A percentile compares a stretch with the other conserved stretches of the same genome.
phyloP scores from a whole-genome alignment of 1,140 invertebrate genomes.

The Psix sp. region DNA sequence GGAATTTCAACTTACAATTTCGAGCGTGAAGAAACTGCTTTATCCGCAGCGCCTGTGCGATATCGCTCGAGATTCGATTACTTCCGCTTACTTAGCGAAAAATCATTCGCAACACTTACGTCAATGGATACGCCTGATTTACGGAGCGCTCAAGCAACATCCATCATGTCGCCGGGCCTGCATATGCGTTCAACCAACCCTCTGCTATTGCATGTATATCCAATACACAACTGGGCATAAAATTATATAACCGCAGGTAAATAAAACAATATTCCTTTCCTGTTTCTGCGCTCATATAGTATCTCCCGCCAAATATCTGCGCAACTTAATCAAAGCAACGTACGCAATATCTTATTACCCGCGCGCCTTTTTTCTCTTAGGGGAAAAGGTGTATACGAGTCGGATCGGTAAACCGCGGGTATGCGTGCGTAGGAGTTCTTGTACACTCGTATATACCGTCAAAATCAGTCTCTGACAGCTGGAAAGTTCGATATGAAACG shows the following conservation, averaged over 20 bases:
- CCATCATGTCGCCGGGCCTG: constrained; percentile 23
- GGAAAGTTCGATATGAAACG: constrained; percentile 1
- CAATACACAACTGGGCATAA: constrained; percentile 30
- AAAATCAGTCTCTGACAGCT: constrained; percentile 4
- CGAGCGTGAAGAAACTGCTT: too few species aligned
- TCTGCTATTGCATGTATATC: constrained; percentile 35
- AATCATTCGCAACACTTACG: constrained; percentile 20
- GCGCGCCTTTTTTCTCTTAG: constrained; percentile 6
- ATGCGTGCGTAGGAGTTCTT: constrained; percentile 18
- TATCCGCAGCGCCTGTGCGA: not conserved
- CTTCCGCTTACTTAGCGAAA: constrained; percentile 4
- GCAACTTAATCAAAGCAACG: constrained; percentile 43
- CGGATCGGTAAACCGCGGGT: constrained; percentile 18
- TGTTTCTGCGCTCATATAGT: constrained; percentile 30
- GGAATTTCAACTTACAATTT: not conserved
- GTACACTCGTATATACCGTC: not conserved
- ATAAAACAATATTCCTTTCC: constrained; percentile 36
- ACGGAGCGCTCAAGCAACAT: constrained; percentile 32
- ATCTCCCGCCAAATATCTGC: constrained; percentile 37
- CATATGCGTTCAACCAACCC: constrained; percentile 16
- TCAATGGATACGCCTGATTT: constrained; percentile 41
- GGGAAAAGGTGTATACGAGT: constrained; percentile 1
- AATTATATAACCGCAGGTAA: constrained; percentile 37
- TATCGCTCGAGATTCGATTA: constrained; percentile 4
- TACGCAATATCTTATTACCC: constrained; percentile 43